Base-by-base conservation (phyloP, 2,113 vertebrate species). In the Eclectus roratus region DNA sequence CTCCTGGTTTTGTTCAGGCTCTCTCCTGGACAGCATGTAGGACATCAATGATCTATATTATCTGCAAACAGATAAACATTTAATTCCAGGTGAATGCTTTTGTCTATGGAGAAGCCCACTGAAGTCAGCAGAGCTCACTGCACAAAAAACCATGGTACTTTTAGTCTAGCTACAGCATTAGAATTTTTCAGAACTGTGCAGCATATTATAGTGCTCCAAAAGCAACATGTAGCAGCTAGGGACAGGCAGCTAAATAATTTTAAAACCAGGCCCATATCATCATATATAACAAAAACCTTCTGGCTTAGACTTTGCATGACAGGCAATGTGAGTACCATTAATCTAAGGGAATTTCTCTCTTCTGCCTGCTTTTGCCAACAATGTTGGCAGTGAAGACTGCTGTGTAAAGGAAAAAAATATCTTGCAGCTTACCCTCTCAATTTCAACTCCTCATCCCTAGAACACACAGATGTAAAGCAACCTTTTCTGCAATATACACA, bases 391-490 rank as follows among this genome's bases (percentile, higher is more conserved):
- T 29, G 12, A 91, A 93, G 43, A 53, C 21, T 31, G 16, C 37
- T 71, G 35, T 37, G 27, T 33, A 80, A 91, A 89, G 31, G 29
- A 74, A 68, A 86, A 88, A 71, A 43, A 21, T 13, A 60, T 49
- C 50, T 50, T 1, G 0, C 41, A 52, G 66, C 60, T 85, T 87
- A 77, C 11, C 3, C 53, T 85, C 46, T 52, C 2, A 2, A 50
- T 94, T 95, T 68, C 64, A 85, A 74, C 27, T 18, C 23, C 50
- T 85, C 53, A 58, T 49, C 43, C 65, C 43, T 39, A 80, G 55
- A 86, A 93, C 65, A 94, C 1, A 14, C 17, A 52, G 65, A 73
- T 95, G 80, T 89, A 78, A 96, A 91, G 58, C 46, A 94, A 83
- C 33, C 18, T 91, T 95, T 84, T 81, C 41, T 86, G 70, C 79